Base-by-base conservation (phyloP, 2,113 vertebrate genomes). In the Tiliqua scincoides region DNA sequence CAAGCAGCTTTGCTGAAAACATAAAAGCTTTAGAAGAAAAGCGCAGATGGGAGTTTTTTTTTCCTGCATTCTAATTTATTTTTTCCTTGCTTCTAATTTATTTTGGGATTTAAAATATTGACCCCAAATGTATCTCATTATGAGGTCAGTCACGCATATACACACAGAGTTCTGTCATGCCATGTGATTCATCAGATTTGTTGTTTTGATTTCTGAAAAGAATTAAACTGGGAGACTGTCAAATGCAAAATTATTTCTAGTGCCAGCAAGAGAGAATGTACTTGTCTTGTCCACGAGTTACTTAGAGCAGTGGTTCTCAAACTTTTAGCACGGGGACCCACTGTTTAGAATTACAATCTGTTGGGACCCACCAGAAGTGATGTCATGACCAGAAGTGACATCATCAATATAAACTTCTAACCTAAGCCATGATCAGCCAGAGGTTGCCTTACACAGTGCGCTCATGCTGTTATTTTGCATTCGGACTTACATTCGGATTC, bases 1-100 rank as follows among this genome's bases (percentile, higher is more conserved):
- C 94, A 94, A 95, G 94, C 84, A 81, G 92, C 92, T 95, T 95
- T 94, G 74, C 94, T 87, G 90, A 86, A 92, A 92, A 93, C 88
- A 90, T 80, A 48, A 84, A 84, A 89, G 87, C 86, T 83, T n/a
- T 8, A 92, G 72, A 85, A 93, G 70, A 91, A 90, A 90, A 68
- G 30, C 4, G 71, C 67, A 80, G 80, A 89, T 93, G 57, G n/a
- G 76, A 89, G 83, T 82, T 40, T 48, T 86, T 91, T 86, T 57
- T 6, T n/a, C n/a, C n/a, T 20, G 32, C 85, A 52, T 54, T n/a
- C n/a, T n/a, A n/a, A 12, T 87, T 11, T 82, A 72, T 48, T 82
- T 93, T 91, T 88, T 57, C n/a, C 65, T n/a, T 40, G 3, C n/a
- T 62, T 88, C 25, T 70, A 4, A 43, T 86, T 83, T 81, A 52